Evolutionary conservation across 2,888 invertebrate genomes (phyloP).

Genomic region (Caenorhabditis wallacei): DNA sequence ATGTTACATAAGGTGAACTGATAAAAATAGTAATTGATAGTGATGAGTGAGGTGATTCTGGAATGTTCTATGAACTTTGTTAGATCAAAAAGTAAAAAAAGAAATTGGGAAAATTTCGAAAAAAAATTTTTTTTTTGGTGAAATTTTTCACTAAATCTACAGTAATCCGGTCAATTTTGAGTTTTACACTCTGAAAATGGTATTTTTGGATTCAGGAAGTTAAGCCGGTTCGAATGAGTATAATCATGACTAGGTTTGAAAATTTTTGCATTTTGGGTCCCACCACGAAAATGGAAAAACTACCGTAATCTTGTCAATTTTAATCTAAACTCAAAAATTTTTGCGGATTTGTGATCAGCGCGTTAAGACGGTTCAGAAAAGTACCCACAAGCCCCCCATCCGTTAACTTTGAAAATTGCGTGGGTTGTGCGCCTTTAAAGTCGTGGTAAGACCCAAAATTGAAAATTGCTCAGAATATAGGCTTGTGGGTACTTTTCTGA

Average conservation of each 20-base stretch:
- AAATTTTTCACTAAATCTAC: not conserved
- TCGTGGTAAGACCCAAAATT: too few relatives aligned
- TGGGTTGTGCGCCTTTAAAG: too few relatives aligned
- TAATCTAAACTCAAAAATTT: too few relatives aligned
- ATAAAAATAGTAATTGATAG: not conserved
- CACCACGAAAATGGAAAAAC: not conserved
- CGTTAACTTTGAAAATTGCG: too few relatives aligned
- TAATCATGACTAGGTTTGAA: not conserved
- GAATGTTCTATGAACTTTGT: too few relatives aligned
- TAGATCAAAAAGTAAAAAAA: too few relatives aligned
- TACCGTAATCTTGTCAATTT: not conserved
- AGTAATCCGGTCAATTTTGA: slow-evolving; percentile 2
- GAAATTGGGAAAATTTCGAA: not conserved
- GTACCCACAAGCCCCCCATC: not conserved
- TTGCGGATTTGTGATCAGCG: not conserved
- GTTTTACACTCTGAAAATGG: too few relatives aligned
- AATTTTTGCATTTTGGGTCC: not conserved
- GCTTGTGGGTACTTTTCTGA: too few relatives aligned
- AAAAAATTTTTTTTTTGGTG: too few relatives aligned
- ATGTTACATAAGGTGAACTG: not conserved
- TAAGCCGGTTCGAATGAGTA: not conserved
- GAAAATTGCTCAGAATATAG: too few relatives aligned
- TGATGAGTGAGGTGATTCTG: too few relatives aligned
- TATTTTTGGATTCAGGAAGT: not conserved
- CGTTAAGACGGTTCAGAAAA: not conserved